Evolutionary conservation across 2,888 invertebrate genomes (phyloP), one percentile per base, ranked within the genome.

Genomic region (Mesorhabditis spiculigera): DNA sequence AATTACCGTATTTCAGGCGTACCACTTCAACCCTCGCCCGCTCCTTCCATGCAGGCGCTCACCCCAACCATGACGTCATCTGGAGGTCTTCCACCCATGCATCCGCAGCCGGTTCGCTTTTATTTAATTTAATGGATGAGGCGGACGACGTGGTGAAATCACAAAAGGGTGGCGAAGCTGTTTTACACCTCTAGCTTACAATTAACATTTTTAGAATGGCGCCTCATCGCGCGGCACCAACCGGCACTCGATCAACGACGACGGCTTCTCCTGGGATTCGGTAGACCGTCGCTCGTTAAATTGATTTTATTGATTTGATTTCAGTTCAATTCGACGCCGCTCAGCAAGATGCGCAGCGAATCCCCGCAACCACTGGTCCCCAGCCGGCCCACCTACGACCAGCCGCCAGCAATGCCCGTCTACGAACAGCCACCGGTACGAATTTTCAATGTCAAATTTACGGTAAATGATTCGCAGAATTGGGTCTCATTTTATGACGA

Each of bases 361-460:
- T 78, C 78, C 3, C 78, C 78, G 4, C 76, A 74, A 45, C 78
- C 78, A 5, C 63, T 76, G 28, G 75, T 78, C 45, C 78, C 78
- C 16, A 74, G 74, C 4, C 45, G 78, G 10, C 78, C 78, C 8
- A 58, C 16, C 16, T 45, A 13, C 58, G 43, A 6, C 13, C 43
- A 8, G 10, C 4, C 10, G n/a, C 28, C n/a, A n/a, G 45, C 43
- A 6, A 63, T 13, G 13, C 8, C 28, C 63, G n/a, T 28, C 13
- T 16, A 43, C 43, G 13, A 43, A 43, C 4, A n/a, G 44, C 43
- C 44, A 41, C 45, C n/a, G 16, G 41, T n/a, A 43, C 28, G 28
- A 28, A 4, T 10, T 13, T 13, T 66, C 10, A 43, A 41, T 10
- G 8, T 43, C 13, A 66, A 66, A 4, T 43, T 44, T 41, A 43